Evolutionary conservation across 53 echinoderm and acorn worm species (phyloP), one percentile per base, ranked within the genome.

Genomic region (Luidia sarsii): DNA sequence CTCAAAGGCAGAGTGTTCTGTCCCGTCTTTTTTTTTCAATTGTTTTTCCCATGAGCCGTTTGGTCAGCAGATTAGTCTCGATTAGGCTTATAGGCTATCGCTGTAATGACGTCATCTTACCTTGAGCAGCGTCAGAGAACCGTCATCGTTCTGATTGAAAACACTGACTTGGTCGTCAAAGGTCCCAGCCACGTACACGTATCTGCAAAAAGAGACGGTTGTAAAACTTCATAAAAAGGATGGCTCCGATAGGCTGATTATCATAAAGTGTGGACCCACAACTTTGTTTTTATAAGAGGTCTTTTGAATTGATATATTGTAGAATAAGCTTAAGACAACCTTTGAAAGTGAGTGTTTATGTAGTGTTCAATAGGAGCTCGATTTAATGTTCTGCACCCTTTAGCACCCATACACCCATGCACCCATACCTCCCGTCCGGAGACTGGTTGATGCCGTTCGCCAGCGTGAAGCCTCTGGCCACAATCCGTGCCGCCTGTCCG

Each of bases 401-500:
- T n/a, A n/a, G n/a, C n/a, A n/a, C n/a, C n/a, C n/a, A n/a, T n/a
- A n/a, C n/a, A n/a, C n/a, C n/a, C n/a, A n/a, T n/a, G n/a, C n/a
- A n/a, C 21, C 25, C 19, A 5, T 84, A 91, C 91, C 67, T 89
- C 2, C 87, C 68, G 60, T 95, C 87, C 4, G 60, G 67, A 29
- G 95, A 95, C 14, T 52, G 49, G 50, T 64, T 84, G 3, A 95
- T 81, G 0, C 91, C 95, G 71, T 95, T 95, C 7, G 89, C 30
- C 22, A 89, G 24, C 1, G 37, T 48, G 16, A 86, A 56, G 15
- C 89, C 87, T 43, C 31, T 52, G 1, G 81, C 87, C 35, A 91
- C 89, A 22, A 65, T 55, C 16, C n/a, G 53, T 0, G 81, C 95
- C 27, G 64, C 64, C 14, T 33, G 24, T 5, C 87, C 91, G 53